phyloP scores from a whole-genome alignment of 2,113 vertebrate species.

The Anoplopoma fimbria region DNA sequence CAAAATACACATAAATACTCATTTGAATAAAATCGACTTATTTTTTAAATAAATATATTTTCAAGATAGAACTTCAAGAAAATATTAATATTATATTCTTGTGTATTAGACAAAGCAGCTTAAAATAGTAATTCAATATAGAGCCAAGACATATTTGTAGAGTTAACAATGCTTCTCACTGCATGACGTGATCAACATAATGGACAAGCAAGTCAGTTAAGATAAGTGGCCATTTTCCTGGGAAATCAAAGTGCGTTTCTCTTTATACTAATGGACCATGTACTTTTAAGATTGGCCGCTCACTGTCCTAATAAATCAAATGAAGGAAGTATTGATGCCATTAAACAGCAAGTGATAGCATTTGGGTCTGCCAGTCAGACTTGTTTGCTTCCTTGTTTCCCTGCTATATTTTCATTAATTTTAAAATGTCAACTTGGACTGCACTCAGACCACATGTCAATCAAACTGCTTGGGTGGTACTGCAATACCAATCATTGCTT shows the following conservation, averaged over 20 bases:
- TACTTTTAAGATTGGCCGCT: not conserved
- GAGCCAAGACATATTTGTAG: not conserved
- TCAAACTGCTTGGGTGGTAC: constrained; percentile 12
- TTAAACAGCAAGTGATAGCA: not conserved
- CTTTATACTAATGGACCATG: not conserved
- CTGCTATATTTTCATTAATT: not conserved
- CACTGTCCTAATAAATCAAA: not conserved
- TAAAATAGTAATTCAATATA: constrained; percentile 5
- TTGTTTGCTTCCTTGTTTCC: not conserved
- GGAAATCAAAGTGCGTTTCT: not conserved
- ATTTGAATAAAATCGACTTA: not conserved
- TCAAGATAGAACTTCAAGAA: not conserved
- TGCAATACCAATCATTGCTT: constrained; percentile 7
- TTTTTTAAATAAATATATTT: not conserved
- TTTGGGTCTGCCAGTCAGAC: not conserved
- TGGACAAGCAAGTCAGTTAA: not conserved
- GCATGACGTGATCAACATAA: not conserved
- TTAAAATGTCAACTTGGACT: constrained; percentile 23
- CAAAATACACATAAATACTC: not conserved
- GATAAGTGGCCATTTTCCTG: not conserved
- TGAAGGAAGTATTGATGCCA: constrained; percentile 1
- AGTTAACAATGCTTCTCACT: not conserved
- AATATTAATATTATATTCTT: not conserved
- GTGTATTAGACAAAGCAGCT: not conserved
- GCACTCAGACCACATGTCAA: constrained; percentile 21